Percentiles rank a stretch among this genome's conserved stretches.
phyloP scores from a whole-genome alignment of 2,113 vertebrate genomes.

The Campylomormyrus numenius region DNA sequence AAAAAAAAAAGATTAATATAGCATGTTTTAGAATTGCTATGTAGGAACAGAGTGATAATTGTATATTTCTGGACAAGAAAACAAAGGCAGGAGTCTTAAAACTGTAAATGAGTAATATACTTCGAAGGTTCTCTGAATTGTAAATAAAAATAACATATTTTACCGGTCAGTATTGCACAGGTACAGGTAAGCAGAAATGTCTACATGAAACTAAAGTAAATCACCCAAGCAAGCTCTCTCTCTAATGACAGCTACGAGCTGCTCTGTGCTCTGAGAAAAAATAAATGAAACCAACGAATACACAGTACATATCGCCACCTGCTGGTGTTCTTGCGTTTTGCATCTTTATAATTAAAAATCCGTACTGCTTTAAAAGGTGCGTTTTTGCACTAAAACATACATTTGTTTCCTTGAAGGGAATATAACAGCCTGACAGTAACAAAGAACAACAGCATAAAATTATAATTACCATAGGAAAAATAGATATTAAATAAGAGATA shows the following conservation, averaged over 20 bases:
- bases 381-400: conserved; percentile 27
- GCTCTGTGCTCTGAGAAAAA: background rate
- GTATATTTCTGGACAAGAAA: background rate
- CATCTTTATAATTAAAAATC: background rate
- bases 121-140: background rate
- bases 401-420: background rate
- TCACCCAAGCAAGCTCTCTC: background rate
- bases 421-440: background rate
- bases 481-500: background rate
- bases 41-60: background rate
- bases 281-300: background rate
- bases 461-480: background rate
- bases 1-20: background rate
- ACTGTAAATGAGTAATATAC: background rate
- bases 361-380: background rate
- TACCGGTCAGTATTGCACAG: background rate
- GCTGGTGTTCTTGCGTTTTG: conserved; percentile 3
- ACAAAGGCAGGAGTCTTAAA: background rate
- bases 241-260: background rate
- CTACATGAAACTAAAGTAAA: background rate
- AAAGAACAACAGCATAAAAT: background rate
- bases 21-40: background rate
- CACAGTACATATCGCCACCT: conserved; percentile 40
- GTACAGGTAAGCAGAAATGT: background rate
- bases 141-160: background rate